Evolutionary conservation across 2,888 invertebrate genomes (phyloP).

Genomic region (Xylophagus ater): DNA sequence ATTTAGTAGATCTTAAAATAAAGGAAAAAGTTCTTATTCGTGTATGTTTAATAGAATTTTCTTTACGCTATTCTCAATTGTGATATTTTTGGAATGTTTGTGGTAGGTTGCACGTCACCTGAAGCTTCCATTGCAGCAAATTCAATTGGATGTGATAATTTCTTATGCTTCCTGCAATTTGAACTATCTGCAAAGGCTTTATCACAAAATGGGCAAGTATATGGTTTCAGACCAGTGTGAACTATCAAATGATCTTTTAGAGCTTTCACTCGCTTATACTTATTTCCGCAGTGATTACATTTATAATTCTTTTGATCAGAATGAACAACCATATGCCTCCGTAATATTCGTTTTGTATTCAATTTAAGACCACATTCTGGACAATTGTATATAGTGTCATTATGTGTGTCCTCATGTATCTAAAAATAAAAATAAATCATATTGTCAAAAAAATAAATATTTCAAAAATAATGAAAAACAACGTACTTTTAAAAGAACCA

Average conservation of each 20-base stretch:
- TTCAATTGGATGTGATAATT: constrained; percentile 7
- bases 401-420: constrained; percentile 30
- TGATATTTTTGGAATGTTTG: constrained; percentile 32
- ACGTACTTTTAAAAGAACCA: constrained; percentile 10
- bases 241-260: constrained; percentile 6
- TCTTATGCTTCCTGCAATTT: constrained; percentile 9
- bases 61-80: constrained; percentile 34
- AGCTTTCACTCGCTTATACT: constrained; percentile 17
- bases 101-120: constrained; percentile 27
- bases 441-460: too few species aligned
- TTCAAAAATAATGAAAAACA: too few species aligned
- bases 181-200: constrained; percentile 6
- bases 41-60: too few species aligned
- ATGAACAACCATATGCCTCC: constrained; percentile 26
- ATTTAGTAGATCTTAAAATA: too few species aligned
- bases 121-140: constrained; percentile 26
- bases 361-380: constrained; percentile 28
- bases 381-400: constrained; percentile 29
- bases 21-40: too few species aligned
- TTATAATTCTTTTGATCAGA: constrained; percentile 17
- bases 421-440: too few species aligned
- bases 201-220: constrained; percentile 5
- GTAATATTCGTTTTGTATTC: constrained; percentile 28
- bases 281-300: constrained; percentile 16
- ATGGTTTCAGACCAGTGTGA: constrained; percentile 3